These are phyloP conservation scores for Rhagonycha fulva DNA, from an alignment of 2,888 invertebrate species.

Conservation along the genomic window DNA sequence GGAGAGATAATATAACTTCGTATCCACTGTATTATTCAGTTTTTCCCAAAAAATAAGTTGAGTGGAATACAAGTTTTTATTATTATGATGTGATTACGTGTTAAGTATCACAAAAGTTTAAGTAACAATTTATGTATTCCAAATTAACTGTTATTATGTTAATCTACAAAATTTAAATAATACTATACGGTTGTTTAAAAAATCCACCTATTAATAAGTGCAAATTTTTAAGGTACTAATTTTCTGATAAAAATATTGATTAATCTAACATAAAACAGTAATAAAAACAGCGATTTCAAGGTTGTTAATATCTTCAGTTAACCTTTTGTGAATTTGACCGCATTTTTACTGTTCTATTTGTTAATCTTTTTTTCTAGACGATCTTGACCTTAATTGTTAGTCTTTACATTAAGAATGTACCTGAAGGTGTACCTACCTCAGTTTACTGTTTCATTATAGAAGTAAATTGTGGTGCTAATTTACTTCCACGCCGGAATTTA, in stretches of 20 bases:
- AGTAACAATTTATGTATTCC: not conserved
- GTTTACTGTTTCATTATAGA: not conserved
- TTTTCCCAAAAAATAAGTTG: not conserved
- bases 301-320: not conserved
- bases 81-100: not conserved
- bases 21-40: not conserved
- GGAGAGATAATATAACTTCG: not conserved
- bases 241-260: not conserved
- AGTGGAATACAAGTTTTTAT: not conserved
- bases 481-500: not conserved
- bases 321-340: slow-evolving; percentile 2
- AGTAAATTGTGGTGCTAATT: not conserved
- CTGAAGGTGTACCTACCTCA: not conserved
- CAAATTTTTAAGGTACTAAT: not conserved
- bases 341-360: not conserved
- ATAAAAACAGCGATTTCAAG: not conserved
- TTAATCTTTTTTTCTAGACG: not conserved
- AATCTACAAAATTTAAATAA: not conserved
- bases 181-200: not conserved
- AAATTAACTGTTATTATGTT: not conserved
- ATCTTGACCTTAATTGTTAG: slow-evolving; percentile 1
- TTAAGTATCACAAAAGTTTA: not conserved
- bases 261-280: not conserved
- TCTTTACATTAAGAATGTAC: not conserved
- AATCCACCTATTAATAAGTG: not conserved